These are phyloP conservation scores for Ophioderma brevispina DNA, from an alignment of 35 echinoderm and acorn worm species.

Conservation along the genomic window DNA sequence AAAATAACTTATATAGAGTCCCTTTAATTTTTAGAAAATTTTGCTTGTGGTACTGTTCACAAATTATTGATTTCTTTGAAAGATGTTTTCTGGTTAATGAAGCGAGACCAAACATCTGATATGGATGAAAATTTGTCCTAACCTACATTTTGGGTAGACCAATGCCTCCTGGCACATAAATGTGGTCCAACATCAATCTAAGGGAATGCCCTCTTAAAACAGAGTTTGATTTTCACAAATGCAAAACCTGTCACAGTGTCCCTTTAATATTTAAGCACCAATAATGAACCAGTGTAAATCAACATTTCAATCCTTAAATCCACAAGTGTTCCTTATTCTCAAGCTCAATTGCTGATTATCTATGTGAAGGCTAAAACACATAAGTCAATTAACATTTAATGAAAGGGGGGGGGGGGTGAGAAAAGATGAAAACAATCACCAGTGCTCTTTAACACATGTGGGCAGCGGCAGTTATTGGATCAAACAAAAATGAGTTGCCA, in stretches of 20 bases:
- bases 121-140: slow-evolving; percentile 9
- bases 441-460: too few relatives aligned
- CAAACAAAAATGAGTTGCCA: too few relatives aligned
- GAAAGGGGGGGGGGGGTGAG: too few relatives aligned
- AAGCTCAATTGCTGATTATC: not conserved
- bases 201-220: not conserved
- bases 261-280: not conserved
- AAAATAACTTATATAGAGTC: not conserved
- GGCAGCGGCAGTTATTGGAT: too few relatives aligned
- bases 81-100: not conserved
- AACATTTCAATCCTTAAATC: not conserved
- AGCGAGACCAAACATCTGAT: not conserved
- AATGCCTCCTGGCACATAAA: not conserved
- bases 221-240: too few relatives aligned
- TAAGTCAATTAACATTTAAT: not conserved
- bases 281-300: not conserved
- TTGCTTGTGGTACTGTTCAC: not conserved
- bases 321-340: not conserved
- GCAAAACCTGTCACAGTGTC: not conserved
- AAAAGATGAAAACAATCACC: too few relatives aligned
- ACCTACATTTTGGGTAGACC: not conserved
- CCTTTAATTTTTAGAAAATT: not conserved
- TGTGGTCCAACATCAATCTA: not conserved
- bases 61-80: not conserved
- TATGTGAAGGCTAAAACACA: not conserved